Evolutionary conservation across 1,140 invertebrate species (phyloP).

Genomic region (Harpegnathos saltator): DNA sequence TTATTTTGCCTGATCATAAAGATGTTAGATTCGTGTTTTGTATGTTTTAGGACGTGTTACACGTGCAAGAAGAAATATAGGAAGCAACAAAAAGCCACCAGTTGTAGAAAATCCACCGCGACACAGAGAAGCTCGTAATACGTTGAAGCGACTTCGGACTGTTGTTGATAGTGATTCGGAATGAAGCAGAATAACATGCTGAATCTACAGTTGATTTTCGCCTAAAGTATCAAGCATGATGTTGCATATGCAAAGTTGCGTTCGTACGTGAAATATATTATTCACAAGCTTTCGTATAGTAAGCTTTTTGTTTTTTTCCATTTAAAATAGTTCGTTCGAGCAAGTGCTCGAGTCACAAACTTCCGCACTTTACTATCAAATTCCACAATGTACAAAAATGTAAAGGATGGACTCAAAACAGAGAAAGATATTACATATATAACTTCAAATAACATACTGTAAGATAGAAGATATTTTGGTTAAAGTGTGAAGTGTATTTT

Average conservation of each 20-base stretch:
- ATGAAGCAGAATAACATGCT: constrained; percentile 55
- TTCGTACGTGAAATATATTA: background rate
- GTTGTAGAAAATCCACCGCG: constrained; percentile 55
- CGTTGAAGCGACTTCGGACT: constrained; percentile 73
- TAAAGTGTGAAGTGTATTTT: constrained; percentile 16
- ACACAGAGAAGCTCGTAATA: constrained; percentile 68
- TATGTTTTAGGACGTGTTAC: constrained; percentile 77
- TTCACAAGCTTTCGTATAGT: constrained; percentile 1
- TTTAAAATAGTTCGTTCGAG: background rate
- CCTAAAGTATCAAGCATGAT: background rate
- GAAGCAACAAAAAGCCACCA: constrained; percentile 52
- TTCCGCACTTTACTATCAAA: background rate
- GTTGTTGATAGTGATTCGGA: constrained; percentile 82
- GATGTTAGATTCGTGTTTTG: constrained; percentile 39
- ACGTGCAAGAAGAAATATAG: constrained; percentile 71
- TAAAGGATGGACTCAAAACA: background rate
- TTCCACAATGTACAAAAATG: background rate
- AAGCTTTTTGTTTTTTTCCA: background rate
- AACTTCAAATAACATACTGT: background rate
- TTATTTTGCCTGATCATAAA: constrained; percentile 13
- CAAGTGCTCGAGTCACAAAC: too few species aligned
- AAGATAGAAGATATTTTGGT: constrained; percentile 3
- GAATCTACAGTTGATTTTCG: background rate
- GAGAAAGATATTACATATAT: constrained; percentile 3
- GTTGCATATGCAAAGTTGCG: background rate